Base-by-base conservation (phyloP, 1,140 invertebrate genomes). In the Muscidifurax raptorellus region DNA sequence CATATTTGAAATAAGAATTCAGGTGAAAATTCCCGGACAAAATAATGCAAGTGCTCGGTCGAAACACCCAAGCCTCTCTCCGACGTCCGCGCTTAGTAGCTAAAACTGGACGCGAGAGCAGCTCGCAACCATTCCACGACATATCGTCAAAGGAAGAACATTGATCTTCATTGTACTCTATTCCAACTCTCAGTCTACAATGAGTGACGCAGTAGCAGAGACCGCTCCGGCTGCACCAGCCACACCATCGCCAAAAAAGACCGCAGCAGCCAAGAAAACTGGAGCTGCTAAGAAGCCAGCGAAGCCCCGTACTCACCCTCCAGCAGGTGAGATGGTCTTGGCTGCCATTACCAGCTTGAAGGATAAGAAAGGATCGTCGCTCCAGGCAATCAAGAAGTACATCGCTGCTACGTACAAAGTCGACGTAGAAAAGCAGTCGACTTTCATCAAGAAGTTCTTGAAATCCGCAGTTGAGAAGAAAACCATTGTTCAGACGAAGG, bases 311-410 rank as follows among this genome's bases (percentile, higher is more conserved):
- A 40, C 36, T 40, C 36, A 40, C 36, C 36, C 36, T 9, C 36
- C 92, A 87, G 94, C 93, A 0, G 91, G 93, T 32, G 92, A 93
- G 86, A 94, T 94, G 94, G 93, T 96, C 4, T 94, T 91, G 85
- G 92, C 91, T 79, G 95, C 95, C 32, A 95, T 96, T 87, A 93
- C 92, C 80, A 91, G 89, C 69, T 89, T 96, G 83, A 95, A 95
- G 85, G 94, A 95, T 85, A 92, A 94, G 72, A 93, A 93, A 85
- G 95, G 95, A 13, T 95, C 94, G 7, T 95, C 94, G 0, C 90
- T 95, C 30, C 92, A 94, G 86, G 95, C 94, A 18, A 95, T 95
- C 89, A 95, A 95, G 89, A 95, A 95, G 88, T 95, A 95, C 90
- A 94, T 95, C 72, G 88, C 92, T 69, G 91, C 93, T 12, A 93